These are phyloP conservation scores for Gallinago jamesoni DNA, from an alignment of 2,113 vertebrate species.

Conservation along the genomic window DNA sequence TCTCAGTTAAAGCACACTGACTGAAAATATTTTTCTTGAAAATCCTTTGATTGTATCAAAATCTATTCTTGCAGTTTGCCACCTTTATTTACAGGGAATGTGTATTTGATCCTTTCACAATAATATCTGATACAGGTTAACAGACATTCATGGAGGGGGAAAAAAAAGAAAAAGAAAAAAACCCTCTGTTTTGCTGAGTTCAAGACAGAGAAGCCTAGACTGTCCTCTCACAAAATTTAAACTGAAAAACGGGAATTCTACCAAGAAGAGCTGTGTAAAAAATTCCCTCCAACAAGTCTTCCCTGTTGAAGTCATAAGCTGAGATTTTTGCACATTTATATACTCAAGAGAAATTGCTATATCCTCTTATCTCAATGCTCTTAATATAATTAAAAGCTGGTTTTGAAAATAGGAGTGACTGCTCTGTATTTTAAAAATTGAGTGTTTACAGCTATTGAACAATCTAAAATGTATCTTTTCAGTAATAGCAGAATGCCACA, in stretches of 20 bases:
- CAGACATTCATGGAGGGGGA: accelerated
- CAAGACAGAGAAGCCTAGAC: neutral
- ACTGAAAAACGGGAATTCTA: neutral
- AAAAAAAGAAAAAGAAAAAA: neutral
- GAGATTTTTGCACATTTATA: neutral
- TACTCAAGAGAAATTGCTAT: neutral
- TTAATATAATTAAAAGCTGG: neutral
- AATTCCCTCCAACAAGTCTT: neutral
- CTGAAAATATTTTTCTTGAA: neutral
- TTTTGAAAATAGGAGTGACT: neutral
- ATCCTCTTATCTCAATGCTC: neutral
- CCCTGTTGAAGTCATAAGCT: neutral
- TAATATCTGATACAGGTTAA: neutral
- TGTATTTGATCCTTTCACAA: neutral
- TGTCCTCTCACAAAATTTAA: neutral
- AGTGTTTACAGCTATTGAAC: neutral
- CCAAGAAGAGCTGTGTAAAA: neutral
- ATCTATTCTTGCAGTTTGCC: neutral
- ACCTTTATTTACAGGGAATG: neutral
- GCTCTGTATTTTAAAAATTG: neutral
- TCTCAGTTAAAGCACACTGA: neutral
- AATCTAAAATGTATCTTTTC: neutral
- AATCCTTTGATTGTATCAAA: neutral
- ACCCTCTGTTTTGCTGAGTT: neutral
- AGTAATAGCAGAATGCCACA: neutral